phyloP scores from a whole-genome alignment of 2,113 vertebrate species.

The Antechinus stuartii region DNA sequence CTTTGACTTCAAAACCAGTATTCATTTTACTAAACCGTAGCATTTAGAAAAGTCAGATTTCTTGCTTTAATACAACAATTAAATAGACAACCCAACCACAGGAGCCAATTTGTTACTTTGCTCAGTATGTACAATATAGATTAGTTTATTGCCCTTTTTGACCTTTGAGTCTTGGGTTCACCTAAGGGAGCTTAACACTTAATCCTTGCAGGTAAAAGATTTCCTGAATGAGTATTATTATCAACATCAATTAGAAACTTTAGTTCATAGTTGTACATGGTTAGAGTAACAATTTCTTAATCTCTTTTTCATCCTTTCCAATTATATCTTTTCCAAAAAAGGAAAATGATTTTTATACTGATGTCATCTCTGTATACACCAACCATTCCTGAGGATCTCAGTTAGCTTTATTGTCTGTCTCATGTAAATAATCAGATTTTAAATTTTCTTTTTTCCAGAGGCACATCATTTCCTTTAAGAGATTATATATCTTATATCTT shows the following conservation, averaged over 20 bases:
- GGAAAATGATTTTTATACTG: not conserved
- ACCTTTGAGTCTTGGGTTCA: not conserved
- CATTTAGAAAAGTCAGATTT: not conserved
- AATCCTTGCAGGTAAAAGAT: not conserved
- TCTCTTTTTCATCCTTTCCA: not conserved
- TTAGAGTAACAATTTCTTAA: not conserved
- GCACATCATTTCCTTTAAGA: not conserved
- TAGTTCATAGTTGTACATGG: not conserved
- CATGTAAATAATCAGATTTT: not conserved
- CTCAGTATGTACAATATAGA: not conserved
- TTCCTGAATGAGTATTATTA: not conserved
- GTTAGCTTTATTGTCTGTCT: not conserved
- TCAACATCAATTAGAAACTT: not conserved
- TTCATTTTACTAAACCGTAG: not conserved
- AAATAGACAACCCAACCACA: not conserved
- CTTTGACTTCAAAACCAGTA: not conserved
- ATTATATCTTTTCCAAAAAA: not conserved
- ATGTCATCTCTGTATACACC: not conserved
- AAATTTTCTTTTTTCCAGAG: not conserved
- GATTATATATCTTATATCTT: not conserved
- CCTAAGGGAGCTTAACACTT: not conserved
- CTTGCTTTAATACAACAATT: not conserved
- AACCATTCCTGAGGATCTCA: not conserved
- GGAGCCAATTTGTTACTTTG: not conserved
- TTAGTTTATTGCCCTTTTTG: not conserved